These are phyloP conservation scores for Pygocentrus nattereri DNA, from an alignment of 2,797 vertebrate genomes.

Conservation along the genomic window DNA sequence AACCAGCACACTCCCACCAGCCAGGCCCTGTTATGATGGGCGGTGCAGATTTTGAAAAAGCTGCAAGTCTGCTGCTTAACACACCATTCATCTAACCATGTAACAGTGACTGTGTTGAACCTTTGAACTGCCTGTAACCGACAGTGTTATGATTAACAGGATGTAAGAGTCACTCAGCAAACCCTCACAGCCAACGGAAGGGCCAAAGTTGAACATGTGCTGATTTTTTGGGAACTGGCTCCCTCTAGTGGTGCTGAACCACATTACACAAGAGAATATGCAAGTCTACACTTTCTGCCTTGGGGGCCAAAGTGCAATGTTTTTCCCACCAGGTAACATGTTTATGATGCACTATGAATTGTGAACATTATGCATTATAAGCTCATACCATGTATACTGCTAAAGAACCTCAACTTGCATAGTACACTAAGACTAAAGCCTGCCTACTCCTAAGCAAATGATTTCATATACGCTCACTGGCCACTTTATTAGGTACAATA, in stretches of 20 bases:
- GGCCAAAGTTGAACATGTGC: not conserved
- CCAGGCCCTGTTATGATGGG: not conserved
- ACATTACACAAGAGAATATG: not conserved
- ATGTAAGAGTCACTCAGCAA: conserved; percentile 5
- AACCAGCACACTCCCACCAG: not conserved
- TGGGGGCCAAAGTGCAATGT: too few species aligned
- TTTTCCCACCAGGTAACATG: too few species aligned
- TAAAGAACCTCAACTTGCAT: too few species aligned
- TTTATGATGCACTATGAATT: too few species aligned
- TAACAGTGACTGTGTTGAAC: not conserved
- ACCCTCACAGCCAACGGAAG: not conserved
- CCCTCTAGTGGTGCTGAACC: conserved; percentile 26
- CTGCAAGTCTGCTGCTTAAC: not conserved
- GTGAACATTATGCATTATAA: too few species aligned
- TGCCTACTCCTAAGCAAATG: too few species aligned
- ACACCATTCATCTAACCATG: not conserved
- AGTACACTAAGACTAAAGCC: too few species aligned
- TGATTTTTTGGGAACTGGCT: conserved; percentile 17
- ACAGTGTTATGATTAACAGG: conserved; percentile 14
- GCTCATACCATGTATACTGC: too few species aligned
- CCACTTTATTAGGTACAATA: too few species aligned
- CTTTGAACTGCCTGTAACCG: not conserved
- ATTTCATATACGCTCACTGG: too few species aligned
- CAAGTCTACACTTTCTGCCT: too few species aligned
- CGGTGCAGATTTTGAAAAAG: not conserved